A percentile compares a stretch with the other conserved stretches of the same genome.
phyloP scores from a whole-genome alignment of 2,797 vertebrate species.

The Borostomias antarcticus region DNA sequence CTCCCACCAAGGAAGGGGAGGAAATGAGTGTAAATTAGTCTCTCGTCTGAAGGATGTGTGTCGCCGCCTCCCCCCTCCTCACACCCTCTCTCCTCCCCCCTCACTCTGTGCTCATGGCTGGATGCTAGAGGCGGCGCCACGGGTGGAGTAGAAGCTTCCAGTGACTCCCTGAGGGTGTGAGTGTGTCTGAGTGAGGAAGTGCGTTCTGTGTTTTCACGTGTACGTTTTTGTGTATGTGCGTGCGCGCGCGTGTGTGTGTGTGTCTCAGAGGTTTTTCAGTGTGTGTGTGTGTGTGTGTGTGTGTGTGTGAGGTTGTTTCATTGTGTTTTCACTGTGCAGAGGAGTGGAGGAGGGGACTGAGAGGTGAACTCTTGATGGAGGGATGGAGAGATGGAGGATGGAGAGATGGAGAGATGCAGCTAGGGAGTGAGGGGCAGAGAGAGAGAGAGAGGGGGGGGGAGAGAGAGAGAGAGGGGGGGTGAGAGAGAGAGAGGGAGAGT shows the following conservation, averaged over 20 bases:
- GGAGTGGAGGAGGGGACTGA: conserved; percentile 50
- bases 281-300: conserved; percentile 40
- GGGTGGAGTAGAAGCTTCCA: too few species aligned
- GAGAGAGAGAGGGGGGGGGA: conserved; percentile 15
- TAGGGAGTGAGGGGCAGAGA: conserved; percentile 42
- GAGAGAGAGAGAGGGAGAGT: conserved; percentile 14
- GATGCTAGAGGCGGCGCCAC: too few species aligned
- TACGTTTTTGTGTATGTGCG: too few species aligned
- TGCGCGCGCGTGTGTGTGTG: too few species aligned
- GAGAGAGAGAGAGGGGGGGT: neutral
- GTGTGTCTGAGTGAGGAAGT: too few species aligned
- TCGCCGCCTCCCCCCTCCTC: too few species aligned
- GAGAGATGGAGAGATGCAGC: conserved; percentile 52
- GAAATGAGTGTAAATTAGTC: too few species aligned
- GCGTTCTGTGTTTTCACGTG: too few species aligned
- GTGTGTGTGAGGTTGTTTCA: neutral
- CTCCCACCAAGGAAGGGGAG: too few species aligned
- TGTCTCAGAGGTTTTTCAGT: conserved; percentile 41
- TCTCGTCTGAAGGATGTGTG: conserved; percentile 21
- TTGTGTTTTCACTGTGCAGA: conserved; percentile 50
- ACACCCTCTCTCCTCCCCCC: conserved; percentile 22
- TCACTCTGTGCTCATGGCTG: too few species aligned
- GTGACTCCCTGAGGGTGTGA: too few species aligned
- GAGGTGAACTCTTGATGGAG: conserved; percentile 29
- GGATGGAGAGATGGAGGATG: conserved; percentile 18